Evolutionary conservation across 2,888 invertebrate genomes (phyloP).

Genomic region (Tenthredo distinguenda): DNA sequence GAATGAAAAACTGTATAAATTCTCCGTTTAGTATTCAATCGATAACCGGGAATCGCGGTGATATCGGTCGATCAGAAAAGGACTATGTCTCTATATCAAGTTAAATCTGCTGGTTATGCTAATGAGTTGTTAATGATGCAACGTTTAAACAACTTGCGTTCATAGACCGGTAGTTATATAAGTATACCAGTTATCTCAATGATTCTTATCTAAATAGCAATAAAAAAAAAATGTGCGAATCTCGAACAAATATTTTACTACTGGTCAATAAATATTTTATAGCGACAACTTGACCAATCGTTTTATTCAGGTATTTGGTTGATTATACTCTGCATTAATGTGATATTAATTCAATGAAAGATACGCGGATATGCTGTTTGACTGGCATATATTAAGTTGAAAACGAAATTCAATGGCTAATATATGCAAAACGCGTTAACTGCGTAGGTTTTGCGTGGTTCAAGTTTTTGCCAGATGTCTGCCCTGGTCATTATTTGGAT

Average conservation of each 20-base stretch:
- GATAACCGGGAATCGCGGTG: background rate
- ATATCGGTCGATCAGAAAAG: background rate
- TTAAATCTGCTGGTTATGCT: conserved; percentile 1
- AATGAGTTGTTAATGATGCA: conserved; percentile 46
- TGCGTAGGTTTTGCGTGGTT: conserved; percentile 27
- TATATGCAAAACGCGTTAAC: conserved; percentile 31
- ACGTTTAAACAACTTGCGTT: background rate
- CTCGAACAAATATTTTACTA: background rate
- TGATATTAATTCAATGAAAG: conserved; percentile 37
- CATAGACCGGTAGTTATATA: background rate
- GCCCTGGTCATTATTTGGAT: background rate
- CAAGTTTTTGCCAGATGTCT: background rate
- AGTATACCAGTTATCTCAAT: background rate
- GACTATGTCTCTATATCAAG: background rate
- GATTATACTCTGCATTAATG: background rate
- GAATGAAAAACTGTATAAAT: background rate
- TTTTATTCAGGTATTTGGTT: background rate
- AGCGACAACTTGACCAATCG: background rate
- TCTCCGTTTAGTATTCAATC: background rate
- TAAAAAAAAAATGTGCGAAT: background rate
- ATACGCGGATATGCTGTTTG: background rate
- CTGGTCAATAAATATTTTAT: background rate
- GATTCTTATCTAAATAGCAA: background rate
- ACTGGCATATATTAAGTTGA: background rate
- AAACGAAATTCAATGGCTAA: background rate